Evolutionary conservation across 1,140 invertebrate species (phyloP).

Genomic region (Bombyx mandarina): DNA sequence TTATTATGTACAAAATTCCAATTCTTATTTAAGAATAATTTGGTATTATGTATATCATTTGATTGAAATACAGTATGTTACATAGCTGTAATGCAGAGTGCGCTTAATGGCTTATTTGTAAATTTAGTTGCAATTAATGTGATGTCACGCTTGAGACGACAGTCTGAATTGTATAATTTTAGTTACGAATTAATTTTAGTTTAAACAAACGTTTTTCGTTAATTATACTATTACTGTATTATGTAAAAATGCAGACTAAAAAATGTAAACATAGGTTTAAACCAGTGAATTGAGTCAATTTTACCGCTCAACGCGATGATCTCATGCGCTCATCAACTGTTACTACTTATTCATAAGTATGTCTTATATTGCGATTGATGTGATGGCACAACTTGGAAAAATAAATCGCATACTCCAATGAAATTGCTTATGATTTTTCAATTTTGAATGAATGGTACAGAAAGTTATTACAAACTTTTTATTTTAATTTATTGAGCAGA

Average conservation of each 20-base stretch:
- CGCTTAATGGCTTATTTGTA: conserved; percentile 32
- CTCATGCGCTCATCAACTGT: conserved; percentile 50
- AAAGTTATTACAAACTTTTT: background rate
- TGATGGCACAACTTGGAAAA: conserved; percentile 13
- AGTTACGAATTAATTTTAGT: conserved; percentile 28
- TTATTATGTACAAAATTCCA: too few relatives aligned
- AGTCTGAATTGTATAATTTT: conserved; percentile 34
- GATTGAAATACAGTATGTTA: conserved; percentile 19
- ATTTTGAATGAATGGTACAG: conserved; percentile 3
- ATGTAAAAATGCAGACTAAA: conserved; percentile 29
- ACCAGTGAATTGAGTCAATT: conserved; percentile 58
- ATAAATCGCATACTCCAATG: conserved; percentile 23
- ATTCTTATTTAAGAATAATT: too few relatives aligned
- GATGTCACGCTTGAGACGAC: conserved; percentile 41
- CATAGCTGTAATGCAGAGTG: background rate
- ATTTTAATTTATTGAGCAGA: too few relatives aligned
- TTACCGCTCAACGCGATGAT: conserved; percentile 53
- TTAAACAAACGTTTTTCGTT: conserved; percentile 22
- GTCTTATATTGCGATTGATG: conserved; percentile 17
- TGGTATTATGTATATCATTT: too few relatives aligned
- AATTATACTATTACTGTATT: conserved; percentile 27
- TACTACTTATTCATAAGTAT: conserved; percentile 34
- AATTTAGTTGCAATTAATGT: conserved; percentile 57
- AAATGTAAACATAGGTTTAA: conserved; percentile 27
- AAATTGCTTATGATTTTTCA: conserved; percentile 25